These are phyloP conservation scores for Hylia prasina DNA, from an alignment of 2,113 vertebrate species.

Conservation along the genomic window DNA sequence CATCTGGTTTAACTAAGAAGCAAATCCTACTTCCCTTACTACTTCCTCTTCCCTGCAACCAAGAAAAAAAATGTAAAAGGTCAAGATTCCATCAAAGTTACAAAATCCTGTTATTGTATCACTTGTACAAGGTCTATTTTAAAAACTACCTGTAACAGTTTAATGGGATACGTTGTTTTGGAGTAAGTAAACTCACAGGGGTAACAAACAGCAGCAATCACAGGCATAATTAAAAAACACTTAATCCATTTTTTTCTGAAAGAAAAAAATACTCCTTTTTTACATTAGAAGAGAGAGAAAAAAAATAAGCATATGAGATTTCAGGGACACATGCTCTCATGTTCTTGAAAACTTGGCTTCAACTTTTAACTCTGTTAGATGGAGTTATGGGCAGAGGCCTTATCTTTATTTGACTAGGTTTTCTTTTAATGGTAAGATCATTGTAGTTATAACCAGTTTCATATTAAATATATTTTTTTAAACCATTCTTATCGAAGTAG, in stretches of 20 bases:
- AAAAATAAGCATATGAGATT: not conserved
- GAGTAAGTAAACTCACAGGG: not conserved
- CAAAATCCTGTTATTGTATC: not conserved
- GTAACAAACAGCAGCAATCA: not conserved
- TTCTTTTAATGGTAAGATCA: not conserved
- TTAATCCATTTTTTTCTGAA: not conserved
- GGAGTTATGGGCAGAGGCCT: not conserved
- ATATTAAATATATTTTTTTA: not conserved
- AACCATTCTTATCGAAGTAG: not conserved
- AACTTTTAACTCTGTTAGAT: not conserved
- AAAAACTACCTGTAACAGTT: not conserved
- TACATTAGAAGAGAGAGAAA: not conserved
- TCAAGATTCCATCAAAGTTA: not conserved
- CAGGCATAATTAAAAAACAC: not conserved
- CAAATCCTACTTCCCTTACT: fast-evolving
- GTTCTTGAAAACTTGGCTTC: not conserved
- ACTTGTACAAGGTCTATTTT: not conserved
- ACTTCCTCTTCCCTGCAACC: fast-evolving
- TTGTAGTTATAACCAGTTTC: not conserved
- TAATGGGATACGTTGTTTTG: not conserved
- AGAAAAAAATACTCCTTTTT: not conserved
- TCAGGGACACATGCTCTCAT: not conserved
- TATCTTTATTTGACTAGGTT: not conserved
- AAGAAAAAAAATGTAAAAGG: too few relatives aligned
- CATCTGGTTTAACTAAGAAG: not conserved